Base-by-base conservation (phyloP, 2,797 vertebrate genomes). In the Esox lucius region DNA sequence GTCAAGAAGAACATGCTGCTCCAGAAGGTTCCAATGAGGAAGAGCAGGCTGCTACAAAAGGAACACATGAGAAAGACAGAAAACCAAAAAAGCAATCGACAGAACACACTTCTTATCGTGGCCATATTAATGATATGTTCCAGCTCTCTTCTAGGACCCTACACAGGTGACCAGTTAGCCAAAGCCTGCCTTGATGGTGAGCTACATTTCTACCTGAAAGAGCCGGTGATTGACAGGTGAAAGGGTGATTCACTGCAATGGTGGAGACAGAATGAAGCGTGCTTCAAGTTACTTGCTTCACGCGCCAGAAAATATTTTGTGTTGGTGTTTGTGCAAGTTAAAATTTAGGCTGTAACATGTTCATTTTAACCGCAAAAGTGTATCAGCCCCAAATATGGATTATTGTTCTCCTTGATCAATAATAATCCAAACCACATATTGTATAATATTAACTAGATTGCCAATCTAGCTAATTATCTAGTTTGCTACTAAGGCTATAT, bases 171-270 rank as follows among this genome's bases (percentile, higher is more conserved):
- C 6, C 53, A 16, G 2, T n/a, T 46, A 15, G 49, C 31, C 42
- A 73, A 15, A 6, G 19, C 5, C 72, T 46, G 67, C 51, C 7
- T 62, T 62, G 62, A 75, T 31, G 73, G 75, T 31, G 73, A 78
- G 70, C 31, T 78, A 26, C 16, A 80, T 17, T 24, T 53, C 22
- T 76, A 79, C 75, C 67, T 86, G 16, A 77, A 70, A 12, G 73
- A 82, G 68, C 75, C 75, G 53, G 62, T 82, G 28, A 79, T 80
- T 12, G 74, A 80, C 72, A 71, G 79, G 66, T 35, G 7, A 13
- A 71, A 42, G 1, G 76, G 75, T 17, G 70, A 81, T 31, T 80
- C 74, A 65, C 78, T 81, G n/a, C 67, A 79, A 31, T 75, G 71
- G 75, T 81, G 77, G 81, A 73, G 46, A 70, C 49, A 72, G 13